A percentile compares a stretch with the other conserved stretches of the same genome.
phyloP scores from a whole-genome alignment of 2,888 invertebrate genomes.

The Strigamia crassipes region DNA sequence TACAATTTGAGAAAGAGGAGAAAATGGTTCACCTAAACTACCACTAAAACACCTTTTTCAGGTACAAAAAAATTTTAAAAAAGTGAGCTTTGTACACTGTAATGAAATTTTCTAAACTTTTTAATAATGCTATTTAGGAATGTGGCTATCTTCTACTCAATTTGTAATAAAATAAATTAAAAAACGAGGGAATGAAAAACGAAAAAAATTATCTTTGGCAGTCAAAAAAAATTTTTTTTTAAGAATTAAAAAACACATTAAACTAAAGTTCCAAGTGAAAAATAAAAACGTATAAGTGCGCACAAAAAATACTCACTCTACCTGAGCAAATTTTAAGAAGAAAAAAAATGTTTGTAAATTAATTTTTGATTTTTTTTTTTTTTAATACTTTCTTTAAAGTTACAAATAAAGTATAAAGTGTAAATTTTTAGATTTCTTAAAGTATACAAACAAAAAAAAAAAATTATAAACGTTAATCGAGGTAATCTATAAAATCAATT shows the following conservation, averaged over 20 bases:
- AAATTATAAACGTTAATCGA: not conserved
- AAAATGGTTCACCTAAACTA: not conserved
- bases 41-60: constrained; percentile 21
- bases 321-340: constrained; percentile 2
- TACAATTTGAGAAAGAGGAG: constrained; percentile 2
- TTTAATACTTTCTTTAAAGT: not conserved
- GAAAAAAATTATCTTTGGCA: not conserved
- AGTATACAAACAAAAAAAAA: constrained; percentile 3
- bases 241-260: not conserved
- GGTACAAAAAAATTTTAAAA: constrained; percentile 16
- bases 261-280: not conserved
- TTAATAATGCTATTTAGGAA: constrained; percentile 21
- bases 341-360: not conserved
- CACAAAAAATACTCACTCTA: constrained; percentile 21
- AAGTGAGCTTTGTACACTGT: constrained; percentile 21
- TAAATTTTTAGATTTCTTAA: not conserved
- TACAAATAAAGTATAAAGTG: not conserved
- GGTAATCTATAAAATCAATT: not conserved
- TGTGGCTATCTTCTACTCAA: constrained; percentile 12
- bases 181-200: not conserved
- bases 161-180: not conserved
- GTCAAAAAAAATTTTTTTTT: not conserved
- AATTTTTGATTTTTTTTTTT: not conserved
- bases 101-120: constrained; percentile 15
- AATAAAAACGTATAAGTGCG: not conserved